These are phyloP conservation scores for Rhopalosiphum maidis DNA, from an alignment of 1,140 invertebrate genomes.

Conservation along the genomic window DNA sequence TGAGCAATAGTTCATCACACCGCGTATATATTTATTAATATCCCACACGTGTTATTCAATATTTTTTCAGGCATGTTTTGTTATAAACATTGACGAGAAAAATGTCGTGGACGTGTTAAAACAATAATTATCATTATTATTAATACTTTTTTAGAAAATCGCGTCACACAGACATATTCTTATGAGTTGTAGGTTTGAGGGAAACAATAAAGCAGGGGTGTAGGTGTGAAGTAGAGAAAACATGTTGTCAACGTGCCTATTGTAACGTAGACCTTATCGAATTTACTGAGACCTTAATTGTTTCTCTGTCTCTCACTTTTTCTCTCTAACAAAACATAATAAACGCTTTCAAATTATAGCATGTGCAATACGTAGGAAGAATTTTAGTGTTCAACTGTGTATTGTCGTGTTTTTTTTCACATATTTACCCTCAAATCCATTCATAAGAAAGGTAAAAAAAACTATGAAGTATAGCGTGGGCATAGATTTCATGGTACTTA, in stretches of 20 bases:
- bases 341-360: slow-evolving; percentile 45
- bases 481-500: not conserved
- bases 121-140: not conserved
- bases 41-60: not conserved
- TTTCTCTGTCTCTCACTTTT: not conserved
- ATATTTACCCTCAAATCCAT: not conserved
- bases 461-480: not conserved
- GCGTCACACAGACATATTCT: not conserved
- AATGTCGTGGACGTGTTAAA: not conserved
- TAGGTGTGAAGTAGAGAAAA: slow-evolving; percentile 52
- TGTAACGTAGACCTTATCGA: slow-evolving; percentile 28
- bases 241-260: slow-evolving; percentile 49
- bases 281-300: slow-evolving; percentile 25
- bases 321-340: slow-evolving; percentile 25
- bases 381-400: not conserved
- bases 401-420: slow-evolving; percentile 35
- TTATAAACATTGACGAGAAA: not conserved
- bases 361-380: slow-evolving; percentile 50
- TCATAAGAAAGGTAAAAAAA: not conserved
- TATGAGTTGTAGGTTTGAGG: not conserved
- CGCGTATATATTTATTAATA: not conserved
- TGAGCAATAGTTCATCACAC: not conserved
- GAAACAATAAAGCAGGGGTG: slow-evolving; percentile 4
- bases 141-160: slow-evolving; percentile 6
- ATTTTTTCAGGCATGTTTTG: not conserved